A percentile compares a stretch with the other conserved stretches of the same genome.
Evolutionary conservation across 1,140 invertebrate species (phyloP).

Genomic region (Drosophila funebris): DNA sequence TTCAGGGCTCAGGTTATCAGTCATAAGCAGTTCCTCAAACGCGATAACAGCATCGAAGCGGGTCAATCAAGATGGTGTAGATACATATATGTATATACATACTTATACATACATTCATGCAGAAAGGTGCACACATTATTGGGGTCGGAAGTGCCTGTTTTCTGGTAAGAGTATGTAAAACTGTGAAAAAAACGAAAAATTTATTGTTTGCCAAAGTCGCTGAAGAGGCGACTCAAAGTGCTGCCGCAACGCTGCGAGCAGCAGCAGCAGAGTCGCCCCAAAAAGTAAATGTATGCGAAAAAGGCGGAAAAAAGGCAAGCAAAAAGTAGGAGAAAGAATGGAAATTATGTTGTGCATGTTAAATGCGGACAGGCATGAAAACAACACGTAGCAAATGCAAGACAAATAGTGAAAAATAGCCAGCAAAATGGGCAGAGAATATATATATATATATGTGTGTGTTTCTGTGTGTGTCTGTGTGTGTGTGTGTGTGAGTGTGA

Average conservation of each 20-base stretch:
- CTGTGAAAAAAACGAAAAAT: constrained; percentile 26
- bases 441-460: background rate
- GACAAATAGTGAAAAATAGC: constrained; percentile 77
- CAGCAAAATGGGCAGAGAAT: constrained; percentile 38
- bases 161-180: background rate
- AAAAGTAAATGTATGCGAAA: constrained; percentile 27
- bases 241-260: background rate
- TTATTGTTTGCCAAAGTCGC: constrained; percentile 45
- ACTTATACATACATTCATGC: background rate
- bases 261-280: background rate
- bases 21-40: too few relatives aligned
- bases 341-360: constrained; percentile 71
- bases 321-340: background rate
- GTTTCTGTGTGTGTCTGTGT: background rate
- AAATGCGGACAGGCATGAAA: constrained; percentile 50
- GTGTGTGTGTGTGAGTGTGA: background rate
- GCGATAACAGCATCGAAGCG: too few relatives aligned
- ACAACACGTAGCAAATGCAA: constrained; percentile 57
- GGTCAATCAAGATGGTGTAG: background rate
- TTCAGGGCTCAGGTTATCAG: too few relatives aligned
- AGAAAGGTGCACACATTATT: background rate
- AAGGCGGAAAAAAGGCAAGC: background rate
- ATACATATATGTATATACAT: background rate
- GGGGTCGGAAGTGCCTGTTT: background rate
- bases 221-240: constrained; percentile 16